These are phyloP conservation scores for Cettia cetti DNA, from an alignment of 2,113 vertebrate species.

Conservation along the genomic window DNA sequence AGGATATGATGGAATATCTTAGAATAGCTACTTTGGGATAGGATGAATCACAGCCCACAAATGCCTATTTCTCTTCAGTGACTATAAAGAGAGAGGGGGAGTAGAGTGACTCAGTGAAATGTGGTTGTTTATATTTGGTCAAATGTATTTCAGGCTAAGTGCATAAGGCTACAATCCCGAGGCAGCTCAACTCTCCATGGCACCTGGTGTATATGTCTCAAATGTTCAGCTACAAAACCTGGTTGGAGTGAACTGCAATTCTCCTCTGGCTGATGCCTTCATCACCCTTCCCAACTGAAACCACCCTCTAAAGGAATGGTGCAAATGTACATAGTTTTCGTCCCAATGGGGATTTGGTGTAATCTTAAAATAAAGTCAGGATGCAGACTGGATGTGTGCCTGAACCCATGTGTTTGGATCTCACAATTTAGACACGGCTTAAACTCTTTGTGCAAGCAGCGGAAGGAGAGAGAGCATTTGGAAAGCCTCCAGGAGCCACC, in stretches of 20 bases:
- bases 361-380: constrained; percentile 8
- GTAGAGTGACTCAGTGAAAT: constrained; percentile 59
- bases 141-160: constrained; percentile 43
- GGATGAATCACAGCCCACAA: constrained; percentile 59
- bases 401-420: not conserved
- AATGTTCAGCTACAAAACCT: not conserved
- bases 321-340: not conserved
- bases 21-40: constrained; percentile 38
- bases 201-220: not conserved
- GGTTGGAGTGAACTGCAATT: not conserved
- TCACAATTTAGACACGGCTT: not conserved
- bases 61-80: constrained; percentile 40
- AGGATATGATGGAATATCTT: constrained; percentile 32
- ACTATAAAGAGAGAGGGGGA: constrained; percentile 58
- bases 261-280: not conserved
- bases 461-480: not conserved
- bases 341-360: not conserved
- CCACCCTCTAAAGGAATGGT: not conserved
- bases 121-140: constrained; percentile 61
- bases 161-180: constrained; percentile 27
- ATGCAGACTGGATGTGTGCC: not conserved
- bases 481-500: constrained; percentile 18
- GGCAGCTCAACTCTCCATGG: constrained; percentile 17
- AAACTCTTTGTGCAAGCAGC: not conserved
- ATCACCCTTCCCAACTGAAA: not conserved